These are phyloP conservation scores for Portevinia maculata DNA, from an alignment of 2,888 invertebrate genomes.

Conservation along the genomic window DNA sequence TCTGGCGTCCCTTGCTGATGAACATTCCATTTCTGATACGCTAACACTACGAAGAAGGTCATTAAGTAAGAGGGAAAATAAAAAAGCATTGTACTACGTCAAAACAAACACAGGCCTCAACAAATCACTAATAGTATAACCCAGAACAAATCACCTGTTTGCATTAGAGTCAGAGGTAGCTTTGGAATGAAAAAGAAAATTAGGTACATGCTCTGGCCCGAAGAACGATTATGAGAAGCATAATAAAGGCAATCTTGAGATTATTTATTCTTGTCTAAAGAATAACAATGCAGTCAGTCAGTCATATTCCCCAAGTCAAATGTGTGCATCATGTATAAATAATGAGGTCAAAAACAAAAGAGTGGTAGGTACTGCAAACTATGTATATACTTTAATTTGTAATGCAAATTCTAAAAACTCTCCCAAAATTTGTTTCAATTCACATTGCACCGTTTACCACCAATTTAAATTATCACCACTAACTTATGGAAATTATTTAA, in stretches of 20 bases:
- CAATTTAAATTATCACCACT: too few relatives aligned
- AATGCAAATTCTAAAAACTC: neutral
- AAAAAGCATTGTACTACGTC: neutral
- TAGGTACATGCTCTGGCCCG: neutral
- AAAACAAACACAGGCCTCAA: constrained; percentile 1
- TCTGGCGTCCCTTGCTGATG: neutral
- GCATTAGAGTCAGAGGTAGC: neutral
- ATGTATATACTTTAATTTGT: too few relatives aligned
- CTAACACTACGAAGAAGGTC: neutral
- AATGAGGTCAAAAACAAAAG: constrained; percentile 40
- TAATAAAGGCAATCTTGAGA: constrained; percentile 20
- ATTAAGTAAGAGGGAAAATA: neutral
- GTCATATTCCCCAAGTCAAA: neutral
- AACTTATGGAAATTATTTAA: constrained; percentile 4
- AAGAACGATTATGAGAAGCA: constrained; percentile 13
- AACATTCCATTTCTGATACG: neutral
- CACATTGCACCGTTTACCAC: too few relatives aligned
- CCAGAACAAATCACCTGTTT: constrained; percentile 7
- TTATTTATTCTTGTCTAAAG: constrained; percentile 22
- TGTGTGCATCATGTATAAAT: neutral
- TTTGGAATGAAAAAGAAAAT: neutral
- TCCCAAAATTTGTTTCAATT: too few relatives aligned
- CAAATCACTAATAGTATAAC: neutral
- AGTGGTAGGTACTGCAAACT: constrained; percentile 51
- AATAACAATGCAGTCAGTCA: neutral